phyloP scores from a whole-genome alignment of 2,797 vertebrate genomes.

The Myiothlypis chrysogaster region DNA sequence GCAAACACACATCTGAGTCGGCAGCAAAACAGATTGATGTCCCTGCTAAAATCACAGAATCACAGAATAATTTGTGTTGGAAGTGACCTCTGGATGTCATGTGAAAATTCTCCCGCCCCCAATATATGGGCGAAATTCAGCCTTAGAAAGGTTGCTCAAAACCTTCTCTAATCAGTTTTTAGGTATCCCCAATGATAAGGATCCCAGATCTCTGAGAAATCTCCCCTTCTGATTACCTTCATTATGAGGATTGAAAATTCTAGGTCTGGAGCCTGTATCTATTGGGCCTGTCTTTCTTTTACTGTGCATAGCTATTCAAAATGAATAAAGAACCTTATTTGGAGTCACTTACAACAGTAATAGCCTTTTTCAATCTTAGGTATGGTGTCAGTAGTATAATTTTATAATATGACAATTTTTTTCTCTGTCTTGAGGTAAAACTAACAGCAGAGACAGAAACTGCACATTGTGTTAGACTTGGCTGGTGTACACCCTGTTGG shows the following conservation, averaged over 20 bases:
- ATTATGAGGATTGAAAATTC: background rate
- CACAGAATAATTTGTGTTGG: background rate
- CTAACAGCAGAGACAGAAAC: background rate
- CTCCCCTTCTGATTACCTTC: background rate
- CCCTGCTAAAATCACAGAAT: background rate
- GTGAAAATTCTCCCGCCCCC: background rate
- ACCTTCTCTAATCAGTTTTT: background rate
- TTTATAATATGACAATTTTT: background rate
- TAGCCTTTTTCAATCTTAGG: conserved; percentile 32
- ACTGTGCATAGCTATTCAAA: background rate
- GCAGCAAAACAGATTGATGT: background rate
- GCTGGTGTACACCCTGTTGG: background rate
- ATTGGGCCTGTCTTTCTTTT: background rate
- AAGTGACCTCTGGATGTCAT: background rate
- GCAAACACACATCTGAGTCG: background rate
- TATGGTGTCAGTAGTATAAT: conserved; percentile 23
- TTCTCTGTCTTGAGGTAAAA: conserved; percentile 23
- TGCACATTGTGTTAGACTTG: background rate
- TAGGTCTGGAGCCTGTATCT: background rate
- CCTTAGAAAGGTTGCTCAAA: background rate
- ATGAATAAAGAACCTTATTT: conserved; percentile 3
- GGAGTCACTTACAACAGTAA: background rate
- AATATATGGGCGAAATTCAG: background rate
- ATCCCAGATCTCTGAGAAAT: background rate
- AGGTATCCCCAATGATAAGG: background rate